phyloP scores from a whole-genome alignment of 2,797 vertebrate species.

The Crocidura indochinensis region DNA sequence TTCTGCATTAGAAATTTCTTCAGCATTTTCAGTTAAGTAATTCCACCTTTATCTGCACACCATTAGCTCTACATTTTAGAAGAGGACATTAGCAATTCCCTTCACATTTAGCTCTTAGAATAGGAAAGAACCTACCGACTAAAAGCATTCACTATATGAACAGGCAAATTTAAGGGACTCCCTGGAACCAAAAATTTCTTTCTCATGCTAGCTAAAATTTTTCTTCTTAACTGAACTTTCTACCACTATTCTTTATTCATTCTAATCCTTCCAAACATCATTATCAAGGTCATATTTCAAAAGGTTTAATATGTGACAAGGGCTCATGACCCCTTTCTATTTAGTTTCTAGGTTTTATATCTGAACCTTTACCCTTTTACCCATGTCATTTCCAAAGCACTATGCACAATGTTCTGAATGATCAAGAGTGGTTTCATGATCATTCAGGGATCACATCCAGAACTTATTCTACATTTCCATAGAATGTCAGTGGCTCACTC shows the following conservation, averaged over 20 bases:
- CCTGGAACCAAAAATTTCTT: conserved; percentile 27
- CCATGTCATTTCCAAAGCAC: not conserved
- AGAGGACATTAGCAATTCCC: conserved; percentile 25
- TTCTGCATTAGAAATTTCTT: conserved; percentile 27
- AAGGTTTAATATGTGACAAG: not conserved
- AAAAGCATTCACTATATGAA: not conserved
- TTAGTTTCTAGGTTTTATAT: not conserved
- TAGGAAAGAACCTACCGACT: not conserved
- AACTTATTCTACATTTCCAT: not conserved
- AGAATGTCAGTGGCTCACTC: not conserved
- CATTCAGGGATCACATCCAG: not conserved
- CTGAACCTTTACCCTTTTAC: not conserved
- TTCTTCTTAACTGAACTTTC: not conserved
- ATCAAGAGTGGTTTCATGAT: not conserved
- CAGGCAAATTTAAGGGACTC: not conserved
- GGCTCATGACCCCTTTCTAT: not conserved
- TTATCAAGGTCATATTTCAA: not conserved
- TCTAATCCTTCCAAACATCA: not conserved
- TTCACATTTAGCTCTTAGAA: conserved; percentile 13
- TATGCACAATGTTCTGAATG: not conserved
- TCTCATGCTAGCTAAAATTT: conserved; percentile 42
- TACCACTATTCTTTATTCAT: not conserved
- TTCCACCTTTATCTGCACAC: not conserved
- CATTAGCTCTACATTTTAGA: not conserved
- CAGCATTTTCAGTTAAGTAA: conserved; percentile 30